phyloP scores from a whole-genome alignment of 2,113 vertebrate species.

The Corvus hawaiiensis region DNA sequence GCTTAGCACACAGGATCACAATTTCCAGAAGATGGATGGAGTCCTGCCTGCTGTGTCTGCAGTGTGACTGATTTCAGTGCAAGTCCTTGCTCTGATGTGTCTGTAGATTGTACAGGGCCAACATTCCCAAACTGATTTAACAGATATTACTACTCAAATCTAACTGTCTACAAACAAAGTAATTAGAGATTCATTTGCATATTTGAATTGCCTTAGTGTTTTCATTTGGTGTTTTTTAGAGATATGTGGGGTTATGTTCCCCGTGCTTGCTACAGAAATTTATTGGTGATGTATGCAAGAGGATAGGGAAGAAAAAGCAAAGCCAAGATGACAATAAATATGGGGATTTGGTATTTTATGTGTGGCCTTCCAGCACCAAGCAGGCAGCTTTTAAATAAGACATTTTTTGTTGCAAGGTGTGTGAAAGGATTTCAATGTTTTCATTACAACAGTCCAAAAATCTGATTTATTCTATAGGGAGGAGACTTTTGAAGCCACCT shows the following conservation, averaged over 20 bases:
- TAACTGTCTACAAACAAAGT: background rate
- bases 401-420: background rate
- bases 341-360: background rate
- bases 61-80: background rate
- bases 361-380: background rate
- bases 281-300: background rate
- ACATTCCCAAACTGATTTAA: background rate
- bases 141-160: background rate
- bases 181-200: background rate
- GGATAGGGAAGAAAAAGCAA: background rate
- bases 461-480: background rate
- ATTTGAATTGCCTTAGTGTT: background rate
- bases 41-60: background rate
- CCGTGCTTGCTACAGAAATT: background rate
- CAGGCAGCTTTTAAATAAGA: background rate
- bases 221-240: background rate
- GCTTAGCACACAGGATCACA: background rate
- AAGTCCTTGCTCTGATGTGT: background rate
- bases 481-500: background rate
- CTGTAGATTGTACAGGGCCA: background rate
- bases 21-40: background rate
- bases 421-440: background rate
- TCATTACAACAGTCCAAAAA: background rate
- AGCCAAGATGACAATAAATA: background rate
- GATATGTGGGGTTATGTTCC: background rate